Percentiles rank a stretch among this genome's conserved stretches.
phyloP scores from a whole-genome alignment of 2,797 vertebrate genomes.

The Paramormyrops hopkinsi region DNA sequence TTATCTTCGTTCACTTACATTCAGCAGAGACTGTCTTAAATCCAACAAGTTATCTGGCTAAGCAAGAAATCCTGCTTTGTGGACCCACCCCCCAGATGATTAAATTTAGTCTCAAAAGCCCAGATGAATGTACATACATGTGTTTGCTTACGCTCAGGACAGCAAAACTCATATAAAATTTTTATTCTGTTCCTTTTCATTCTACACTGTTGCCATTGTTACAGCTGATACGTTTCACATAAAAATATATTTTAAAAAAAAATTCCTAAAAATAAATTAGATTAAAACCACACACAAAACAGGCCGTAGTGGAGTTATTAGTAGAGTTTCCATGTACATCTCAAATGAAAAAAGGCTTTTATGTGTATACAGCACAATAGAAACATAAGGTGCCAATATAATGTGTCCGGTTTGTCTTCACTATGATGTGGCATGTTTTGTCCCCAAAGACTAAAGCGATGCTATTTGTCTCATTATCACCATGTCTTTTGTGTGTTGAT shows the following conservation, averaged over 20 bases:
- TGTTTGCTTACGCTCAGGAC: background rate
- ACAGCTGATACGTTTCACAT: background rate
- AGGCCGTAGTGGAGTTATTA: background rate
- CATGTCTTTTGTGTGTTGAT: background rate
- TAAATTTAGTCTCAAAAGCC: background rate
- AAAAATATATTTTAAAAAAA: background rate
- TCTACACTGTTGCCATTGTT: background rate
- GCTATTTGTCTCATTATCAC: background rate
- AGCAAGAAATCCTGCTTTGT: background rate
- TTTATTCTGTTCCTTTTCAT: slow-evolving; percentile 13
- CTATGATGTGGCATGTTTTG: background rate
- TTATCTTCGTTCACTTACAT: background rate
- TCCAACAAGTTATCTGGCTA: background rate
- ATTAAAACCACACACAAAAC: slow-evolving; percentile 5
- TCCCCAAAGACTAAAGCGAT: background rate
- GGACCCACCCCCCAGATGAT: background rate
- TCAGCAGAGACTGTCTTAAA: background rate
- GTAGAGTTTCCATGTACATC: slow-evolving; percentile 15
- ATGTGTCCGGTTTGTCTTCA: background rate
- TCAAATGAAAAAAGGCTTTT: background rate
- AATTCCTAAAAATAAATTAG: slow-evolving; percentile 11
- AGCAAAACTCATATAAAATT: background rate
- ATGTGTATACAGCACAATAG: background rate
- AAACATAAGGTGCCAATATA: background rate
- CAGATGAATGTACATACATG: background rate